Conservation (phyloP, 2,888 invertebrate genomes). For the Spodoptera picta region DNA sequence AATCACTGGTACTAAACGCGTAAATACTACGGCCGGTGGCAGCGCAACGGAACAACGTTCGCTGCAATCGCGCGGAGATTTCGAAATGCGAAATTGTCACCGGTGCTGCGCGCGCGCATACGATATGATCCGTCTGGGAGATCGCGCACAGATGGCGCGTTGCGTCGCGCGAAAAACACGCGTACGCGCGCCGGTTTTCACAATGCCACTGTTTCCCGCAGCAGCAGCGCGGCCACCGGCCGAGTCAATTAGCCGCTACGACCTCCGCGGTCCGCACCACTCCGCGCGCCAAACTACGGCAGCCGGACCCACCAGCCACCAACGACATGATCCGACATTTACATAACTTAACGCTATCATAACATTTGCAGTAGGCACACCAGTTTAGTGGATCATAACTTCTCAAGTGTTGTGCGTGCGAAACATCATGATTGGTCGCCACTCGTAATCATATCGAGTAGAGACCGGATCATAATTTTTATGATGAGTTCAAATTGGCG, state of each 20-base stretch:
- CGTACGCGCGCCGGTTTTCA: constrained; percentile 80
- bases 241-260: constrained; percentile 61
- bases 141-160: constrained; percentile 62
- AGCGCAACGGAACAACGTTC: constrained; percentile 67
- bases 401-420: constrained; percentile 31
- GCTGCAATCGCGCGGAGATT: constrained; percentile 73
- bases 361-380: constrained; percentile 38
- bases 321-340: constrained; percentile 66
- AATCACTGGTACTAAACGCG: constrained; percentile 64
- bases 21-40: constrained; percentile 59
- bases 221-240: constrained; percentile 52
- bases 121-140: constrained; percentile 58
- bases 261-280: constrained; percentile 64
- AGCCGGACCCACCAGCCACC: constrained; percentile 66
- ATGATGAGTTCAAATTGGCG: constrained; percentile 71
- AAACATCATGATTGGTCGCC: constrained; percentile 40
- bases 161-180: constrained; percentile 73
- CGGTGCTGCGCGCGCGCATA: constrained; percentile 63
- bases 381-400: constrained; percentile 35
- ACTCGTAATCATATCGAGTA: constrained; percentile 66
- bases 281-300: constrained; percentile 68
- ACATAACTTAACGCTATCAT: constrained; percentile 63
- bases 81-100: constrained; percentile 79
- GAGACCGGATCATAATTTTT: constrained; percentile 72
- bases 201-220: constrained; percentile 80